These are phyloP conservation scores for Anabas testudineus DNA, from an alignment of 2,797 vertebrate species.

Conservation along the genomic window DNA sequence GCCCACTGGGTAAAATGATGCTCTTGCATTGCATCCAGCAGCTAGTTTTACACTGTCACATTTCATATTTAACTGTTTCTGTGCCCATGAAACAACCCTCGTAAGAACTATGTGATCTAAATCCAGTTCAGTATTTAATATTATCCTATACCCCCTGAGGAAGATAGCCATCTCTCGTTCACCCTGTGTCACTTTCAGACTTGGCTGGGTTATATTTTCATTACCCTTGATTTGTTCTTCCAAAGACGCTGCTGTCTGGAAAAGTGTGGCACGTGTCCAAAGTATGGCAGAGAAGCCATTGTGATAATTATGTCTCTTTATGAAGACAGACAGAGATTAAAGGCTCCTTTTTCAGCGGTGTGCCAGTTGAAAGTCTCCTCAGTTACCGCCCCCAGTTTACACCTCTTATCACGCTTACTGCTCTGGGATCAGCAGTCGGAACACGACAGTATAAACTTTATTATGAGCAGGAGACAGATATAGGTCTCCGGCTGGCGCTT, in stretches of 20 bases:
- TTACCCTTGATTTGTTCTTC: conserved; percentile 66
- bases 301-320: conserved; percentile 26
- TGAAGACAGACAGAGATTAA: conserved; percentile 6
- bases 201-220: conserved; percentile 53
- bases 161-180: conserved; percentile 42
- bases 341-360: conserved; percentile 22
- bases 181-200: conserved; percentile 41
- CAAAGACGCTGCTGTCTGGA: conserved; percentile 41
- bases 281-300: conserved; percentile 20
- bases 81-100: conserved; percentile 36
- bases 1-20: conserved; percentile 42
- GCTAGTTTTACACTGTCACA: background rate
- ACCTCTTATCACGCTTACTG: conserved; percentile 35
- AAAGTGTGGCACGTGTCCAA: conserved; percentile 56
- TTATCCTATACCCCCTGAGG: conserved; percentile 35
- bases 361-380: background rate
- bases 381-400: conserved; percentile 21
- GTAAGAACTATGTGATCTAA: conserved; percentile 53
- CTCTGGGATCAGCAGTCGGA: conserved; percentile 47
- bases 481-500: conserved; percentile 47
- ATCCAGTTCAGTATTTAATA: conserved; percentile 64
- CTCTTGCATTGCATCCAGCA: conserved; percentile 1
- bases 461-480: conserved; percentile 55
- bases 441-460: conserved; percentile 59
- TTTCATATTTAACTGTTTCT: conserved; percentile 20